Evolutionary conservation across 2,113 vertebrate species (phyloP).

Genomic region (Eonycteris spelaea): DNA sequence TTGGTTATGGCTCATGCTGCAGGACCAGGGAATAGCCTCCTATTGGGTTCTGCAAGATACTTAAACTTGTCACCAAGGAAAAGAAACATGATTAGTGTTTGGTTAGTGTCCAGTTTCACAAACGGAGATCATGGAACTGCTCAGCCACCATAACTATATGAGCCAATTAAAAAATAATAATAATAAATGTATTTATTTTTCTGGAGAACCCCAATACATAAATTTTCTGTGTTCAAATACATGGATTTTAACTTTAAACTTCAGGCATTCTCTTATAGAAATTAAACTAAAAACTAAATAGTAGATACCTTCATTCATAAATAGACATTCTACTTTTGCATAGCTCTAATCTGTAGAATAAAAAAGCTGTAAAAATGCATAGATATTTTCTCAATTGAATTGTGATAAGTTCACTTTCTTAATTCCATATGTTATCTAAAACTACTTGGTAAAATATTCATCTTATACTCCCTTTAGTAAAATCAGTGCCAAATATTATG

Average conservation of each 20-base stretch:
- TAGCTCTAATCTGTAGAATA: background rate
- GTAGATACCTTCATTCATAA: background rate
- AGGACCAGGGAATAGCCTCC: background rate
- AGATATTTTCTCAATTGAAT: background rate
- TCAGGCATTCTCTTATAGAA: background rate
- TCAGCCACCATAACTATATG: background rate
- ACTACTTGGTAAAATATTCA: background rate
- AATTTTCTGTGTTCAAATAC: background rate
- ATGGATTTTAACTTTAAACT: background rate
- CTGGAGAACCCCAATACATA: background rate
- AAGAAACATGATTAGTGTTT: background rate
- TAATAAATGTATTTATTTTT: background rate
- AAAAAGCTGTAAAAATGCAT: background rate
- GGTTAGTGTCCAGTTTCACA: background rate
- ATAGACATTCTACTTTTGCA: background rate
- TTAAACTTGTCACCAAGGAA: background rate
- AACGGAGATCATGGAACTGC: background rate
- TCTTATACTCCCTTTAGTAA: background rate
- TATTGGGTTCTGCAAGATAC: background rate
- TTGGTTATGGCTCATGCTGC: background rate
- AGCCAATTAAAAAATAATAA: background rate
- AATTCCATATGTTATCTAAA: background rate
- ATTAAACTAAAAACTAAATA: slow-evolving; percentile 5
- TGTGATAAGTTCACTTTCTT: background rate
- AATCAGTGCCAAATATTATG: background rate